Evolutionary conservation across 2,113 vertebrate genomes (phyloP).

Genomic region (Brachyhypopomus occidentalis): DNA sequence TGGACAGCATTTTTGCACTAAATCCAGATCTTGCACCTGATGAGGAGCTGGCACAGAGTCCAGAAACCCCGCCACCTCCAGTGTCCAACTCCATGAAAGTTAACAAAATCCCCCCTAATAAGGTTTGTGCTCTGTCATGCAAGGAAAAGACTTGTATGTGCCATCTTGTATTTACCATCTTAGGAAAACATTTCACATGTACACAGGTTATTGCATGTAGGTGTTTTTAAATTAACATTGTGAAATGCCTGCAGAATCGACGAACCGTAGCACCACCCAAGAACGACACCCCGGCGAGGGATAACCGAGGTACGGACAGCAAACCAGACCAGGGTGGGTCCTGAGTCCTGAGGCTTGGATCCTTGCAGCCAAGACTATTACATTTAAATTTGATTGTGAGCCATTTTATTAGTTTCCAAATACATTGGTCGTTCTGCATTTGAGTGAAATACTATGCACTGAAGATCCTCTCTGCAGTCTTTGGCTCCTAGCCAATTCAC

Average conservation of each 20-base stretch:
- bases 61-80: conserved; percentile 84
- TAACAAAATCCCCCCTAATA: conserved; percentile 87
- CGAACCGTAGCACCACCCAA: conserved; percentile 80
- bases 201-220: too few species aligned
- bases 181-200: too few species aligned
- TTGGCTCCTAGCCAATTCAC: too few species aligned
- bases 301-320: conserved; percentile 85
- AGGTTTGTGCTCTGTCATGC: conserved; percentile 72
- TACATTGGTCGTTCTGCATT: neutral
- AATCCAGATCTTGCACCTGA: conserved; percentile 90
- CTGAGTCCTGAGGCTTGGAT: too few species aligned
- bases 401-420: too few species aligned
- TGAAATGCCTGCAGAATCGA: conserved; percentile 73
- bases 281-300: conserved; percentile 82
- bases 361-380: too few species aligned
- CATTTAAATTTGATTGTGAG: too few species aligned
- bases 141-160: neutral
- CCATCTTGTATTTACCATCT: neutral
- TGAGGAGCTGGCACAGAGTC: conserved; percentile 87
- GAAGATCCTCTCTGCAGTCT: too few species aligned
- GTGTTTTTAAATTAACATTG: neutral
- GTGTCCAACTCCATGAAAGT: conserved; percentile 78
- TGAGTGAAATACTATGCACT: too few species aligned
- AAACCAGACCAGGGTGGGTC: too few species aligned
- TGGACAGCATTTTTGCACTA: conserved; percentile 95